Conservation (phyloP, 2,888 invertebrate species). For the Mesochorus sp. region DNA sequence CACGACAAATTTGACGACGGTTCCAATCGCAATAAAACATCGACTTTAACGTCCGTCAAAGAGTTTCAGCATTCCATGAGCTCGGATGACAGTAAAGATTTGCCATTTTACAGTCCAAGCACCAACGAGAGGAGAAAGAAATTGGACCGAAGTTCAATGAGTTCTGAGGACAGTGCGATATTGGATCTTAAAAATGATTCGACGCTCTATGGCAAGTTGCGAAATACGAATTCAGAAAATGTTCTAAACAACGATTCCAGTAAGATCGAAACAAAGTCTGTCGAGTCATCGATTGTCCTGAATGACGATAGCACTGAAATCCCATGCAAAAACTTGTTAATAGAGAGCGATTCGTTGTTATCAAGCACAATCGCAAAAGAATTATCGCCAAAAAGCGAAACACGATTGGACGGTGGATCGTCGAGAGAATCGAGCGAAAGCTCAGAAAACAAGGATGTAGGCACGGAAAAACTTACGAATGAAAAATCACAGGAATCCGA, state of each 20-base stretch:
- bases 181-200: constrained; percentile 73
- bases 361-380: constrained; percentile 60
- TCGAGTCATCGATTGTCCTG: constrained; percentile 17
- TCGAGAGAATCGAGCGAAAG: constrained; percentile 64
- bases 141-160: constrained; percentile 69
- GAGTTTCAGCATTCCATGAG: constrained; percentile 71
- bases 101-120: constrained; percentile 72
- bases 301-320: constrained; percentile 34
- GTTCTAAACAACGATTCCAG: constrained; percentile 67
- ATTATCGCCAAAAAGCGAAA: constrained; percentile 66
- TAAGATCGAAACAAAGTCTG: constrained; percentile 50
- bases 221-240: constrained; percentile 60
- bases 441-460: constrained; percentile 68
- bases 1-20: constrained; percentile 76
- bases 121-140: constrained; percentile 68
- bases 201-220: constrained; percentile 72
- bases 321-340: constrained; percentile 20
- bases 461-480: constrained; percentile 73
- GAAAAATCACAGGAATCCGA: constrained; percentile 80
- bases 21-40: constrained; percentile 68
- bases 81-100: constrained; percentile 72
- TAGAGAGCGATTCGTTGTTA: constrained; percentile 51
- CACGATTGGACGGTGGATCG: constrained; percentile 47
- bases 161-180: constrained; percentile 73
- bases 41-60: constrained; percentile 70